Evolutionary conservation across 2,888 invertebrate species (phyloP).

Genomic region (Leptopilina drosophilae): DNA sequence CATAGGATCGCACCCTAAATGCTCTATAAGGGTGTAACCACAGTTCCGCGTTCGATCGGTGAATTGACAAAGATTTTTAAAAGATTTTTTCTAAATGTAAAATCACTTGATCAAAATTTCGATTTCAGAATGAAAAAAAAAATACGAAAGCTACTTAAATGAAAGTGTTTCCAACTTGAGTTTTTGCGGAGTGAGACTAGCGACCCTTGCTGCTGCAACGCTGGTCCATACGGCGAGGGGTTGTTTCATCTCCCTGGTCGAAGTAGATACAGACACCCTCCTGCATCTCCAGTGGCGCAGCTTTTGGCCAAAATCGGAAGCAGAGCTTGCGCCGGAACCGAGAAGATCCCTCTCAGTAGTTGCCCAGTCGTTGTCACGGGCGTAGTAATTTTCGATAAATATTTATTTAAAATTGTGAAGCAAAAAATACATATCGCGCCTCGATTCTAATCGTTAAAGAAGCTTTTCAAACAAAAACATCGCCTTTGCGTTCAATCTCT

Average conservation of each 20-base stretch:
- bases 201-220: neutral
- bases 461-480: slow-evolving; percentile 48
- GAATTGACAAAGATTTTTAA: too few species aligned
- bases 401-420: slow-evolving; percentile 58
- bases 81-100: too few species aligned
- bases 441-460: slow-evolving; percentile 34
- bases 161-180: too few species aligned
- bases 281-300: slow-evolving; percentile 64
- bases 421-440: slow-evolving; percentile 38
- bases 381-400: slow-evolving; percentile 72
- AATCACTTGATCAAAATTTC: too few species aligned
- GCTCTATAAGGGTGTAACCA: too few species aligned
- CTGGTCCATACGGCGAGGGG: slow-evolving; percentile 1
- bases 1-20: neutral
- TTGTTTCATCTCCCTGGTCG: slow-evolving; percentile 12
- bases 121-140: too few species aligned
- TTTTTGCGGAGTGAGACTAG: neutral
- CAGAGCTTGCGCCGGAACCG: slow-evolving; percentile 73
- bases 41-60: too few species aligned
- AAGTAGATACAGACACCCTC: slow-evolving; percentile 34
- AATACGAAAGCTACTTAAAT: too few species aligned
- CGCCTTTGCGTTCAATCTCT: slow-evolving; percentile 55
- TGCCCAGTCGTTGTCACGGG: slow-evolving; percentile 75
- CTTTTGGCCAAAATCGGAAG: slow-evolving; percentile 69
- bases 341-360: slow-evolving; percentile 67